Evolutionary conservation across 2,888 invertebrate genomes (phyloP), one percentile per base, ranked within the genome.

Genomic region (Liodrosophila aerea): DNA sequence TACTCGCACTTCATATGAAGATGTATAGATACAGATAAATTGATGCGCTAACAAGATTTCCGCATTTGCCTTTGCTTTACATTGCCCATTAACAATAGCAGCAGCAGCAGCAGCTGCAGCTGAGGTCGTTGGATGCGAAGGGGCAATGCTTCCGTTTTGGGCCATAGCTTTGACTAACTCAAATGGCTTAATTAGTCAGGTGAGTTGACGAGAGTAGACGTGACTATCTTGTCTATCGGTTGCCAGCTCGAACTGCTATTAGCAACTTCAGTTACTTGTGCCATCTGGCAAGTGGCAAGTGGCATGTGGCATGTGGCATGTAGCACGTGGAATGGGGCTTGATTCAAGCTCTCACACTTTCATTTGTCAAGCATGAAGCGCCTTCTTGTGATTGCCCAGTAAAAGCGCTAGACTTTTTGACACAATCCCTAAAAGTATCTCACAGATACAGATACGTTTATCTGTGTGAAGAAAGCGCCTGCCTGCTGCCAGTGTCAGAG

Each of bases 301-400:
- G 53, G 81, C 58, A 68, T 52, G 49, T 71, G 67, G 63, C 58
- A 45, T 58, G 44, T 3, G 18, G 27, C 53, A 16, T 60, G 46
- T 63, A 52, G 83, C 62, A 80, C 57, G 22, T 22, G 43, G 31
- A 15, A 34, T 41, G 43, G 39, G 37, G 43, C 61, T 61, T 5
- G 22, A 46, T 58, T 63, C 39, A 22, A 27, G 57, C 82, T 84
- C 87, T 86, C 85, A 87, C 87, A 86, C 87, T 86, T 87, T 87
- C 86, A 73, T 39, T 39, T 77, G 72, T 62, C 72, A 69, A 54
- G 44, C 60, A 41, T 27, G 60, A 37, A 30, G 13, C 31, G 36
- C 22, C 22, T 12, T 13, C 22, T 22, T 4, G 22, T 4, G 22
- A 22, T 5, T 22, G 22, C 22, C 22, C 22, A 22, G 22, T 5